Evolutionary conservation across 2,888 invertebrate genomes (phyloP).

Genomic region (Elysia crispata): DNA sequence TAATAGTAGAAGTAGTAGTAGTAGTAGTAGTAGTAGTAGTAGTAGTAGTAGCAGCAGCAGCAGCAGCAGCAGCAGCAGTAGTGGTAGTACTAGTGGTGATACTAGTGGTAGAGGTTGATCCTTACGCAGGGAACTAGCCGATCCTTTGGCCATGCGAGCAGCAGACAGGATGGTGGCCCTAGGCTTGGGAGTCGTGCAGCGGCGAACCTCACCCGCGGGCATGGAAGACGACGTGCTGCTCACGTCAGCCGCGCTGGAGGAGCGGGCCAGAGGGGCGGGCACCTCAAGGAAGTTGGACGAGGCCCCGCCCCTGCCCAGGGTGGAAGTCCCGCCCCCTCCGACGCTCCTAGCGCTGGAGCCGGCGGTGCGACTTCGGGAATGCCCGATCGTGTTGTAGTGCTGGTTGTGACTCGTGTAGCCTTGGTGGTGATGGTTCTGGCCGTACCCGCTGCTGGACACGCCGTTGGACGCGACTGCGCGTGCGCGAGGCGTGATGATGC

Average conservation of each 20-base stretch:
- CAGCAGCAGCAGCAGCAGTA: background rate
- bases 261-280: slow-evolving; percentile 79
- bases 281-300: background rate
- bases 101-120: slow-evolving; percentile 15
- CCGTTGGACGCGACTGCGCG: slow-evolving; percentile 9
- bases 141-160: slow-evolving; percentile 81
- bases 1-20: background rate
- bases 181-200: slow-evolving; percentile 38
- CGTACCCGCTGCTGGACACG: slow-evolving; percentile 32
- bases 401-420: slow-evolving; percentile 45
- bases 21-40: too few relatives aligned
- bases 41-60: background rate
- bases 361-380: slow-evolving; percentile 15
- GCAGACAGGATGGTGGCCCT: slow-evolving; percentile 82
- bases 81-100: background rate
- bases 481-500: slow-evolving; percentile 24
- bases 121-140: slow-evolving; percentile 78
- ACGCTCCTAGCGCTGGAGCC: too few relatives aligned
- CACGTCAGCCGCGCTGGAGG: slow-evolving; percentile 95
- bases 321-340: too few relatives aligned
- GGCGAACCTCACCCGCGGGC: background rate
- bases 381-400: slow-evolving; percentile 49
- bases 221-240: slow-evolving; percentile 48
- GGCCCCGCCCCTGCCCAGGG: background rate
- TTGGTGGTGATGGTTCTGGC: background rate